Evolutionary conservation across 2,113 vertebrate species (phyloP), one percentile per base, ranked within the genome.

Genomic region (Ammodytes dubius): DNA sequence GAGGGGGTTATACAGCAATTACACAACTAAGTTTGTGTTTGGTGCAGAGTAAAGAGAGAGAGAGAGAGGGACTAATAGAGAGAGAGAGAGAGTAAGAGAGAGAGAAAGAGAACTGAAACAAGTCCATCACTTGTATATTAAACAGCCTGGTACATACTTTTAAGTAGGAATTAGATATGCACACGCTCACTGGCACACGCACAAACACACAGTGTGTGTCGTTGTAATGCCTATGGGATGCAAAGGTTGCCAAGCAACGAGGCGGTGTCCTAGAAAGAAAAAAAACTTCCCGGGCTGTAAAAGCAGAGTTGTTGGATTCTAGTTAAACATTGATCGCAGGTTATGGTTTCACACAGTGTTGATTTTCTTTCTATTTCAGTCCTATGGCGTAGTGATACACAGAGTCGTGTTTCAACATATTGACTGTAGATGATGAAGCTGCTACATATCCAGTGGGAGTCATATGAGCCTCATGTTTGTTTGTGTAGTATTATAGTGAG

Each of bases 161-260:
- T 78, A 85, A 79, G 59, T 49, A 13, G 64, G 57, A 83, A 77
- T 85, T 83, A 83, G 71, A 71, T 84, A 86, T 88, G 79, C 79
- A 68, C 79, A 86, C 7, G n/a, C 71, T 49, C 80, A 46, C 78
- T 67, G 14, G 37, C 64, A 13, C 52, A 49, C 61, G 58, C 46
- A 50, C 74, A 53, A 60, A 47, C 61, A 61, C 54, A 67, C 74
- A 37, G 52, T 67, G 27, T 72, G 37, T 82, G 67, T 43, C 56
- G 69, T 81, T 39, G 60, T 61, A 52, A 19, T 91, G 83, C 87
- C 86, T 58, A 42, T 27, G 91, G 91, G 92, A 95, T 89, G 84
- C 80, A 75, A 83, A 70, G 81, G 94, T 95, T 95, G 94, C 94
- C 88, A 90, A 79, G 94, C 94, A 95, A 95, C 94, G 91, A 88